Conservation (phyloP, 2,113 vertebrate species). For the Chelonoidis abingdonii region DNA sequence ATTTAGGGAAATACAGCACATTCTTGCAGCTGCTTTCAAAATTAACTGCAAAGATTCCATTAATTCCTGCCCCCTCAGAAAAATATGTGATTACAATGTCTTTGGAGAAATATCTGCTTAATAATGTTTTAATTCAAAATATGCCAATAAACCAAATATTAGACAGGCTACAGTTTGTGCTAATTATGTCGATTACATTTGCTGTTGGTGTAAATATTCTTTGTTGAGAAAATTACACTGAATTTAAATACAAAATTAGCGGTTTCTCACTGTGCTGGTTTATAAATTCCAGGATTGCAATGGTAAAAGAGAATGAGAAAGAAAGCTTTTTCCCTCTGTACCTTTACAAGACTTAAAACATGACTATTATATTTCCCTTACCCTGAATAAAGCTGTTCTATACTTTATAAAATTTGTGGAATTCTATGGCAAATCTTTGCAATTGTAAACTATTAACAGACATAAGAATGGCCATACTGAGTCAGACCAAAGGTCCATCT, state of each 20-base stretch:
- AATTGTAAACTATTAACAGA: not conserved
- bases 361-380: not conserved
- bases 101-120: slow-evolving; percentile 56
- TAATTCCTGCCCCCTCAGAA: slow-evolving; percentile 54
- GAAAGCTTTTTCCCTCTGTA: not conserved
- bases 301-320: slow-evolving; percentile 35
- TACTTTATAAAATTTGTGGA: not conserved
- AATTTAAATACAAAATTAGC: slow-evolving; percentile 59
- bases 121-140: slow-evolving; percentile 68
- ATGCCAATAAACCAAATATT: slow-evolving; percentile 62
- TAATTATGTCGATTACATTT: slow-evolving; percentile 55
- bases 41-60: slow-evolving; percentile 71
- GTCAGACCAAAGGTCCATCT: no score
- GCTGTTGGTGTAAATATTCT: slow-evolving; percentile 59
- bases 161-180: slow-evolving; percentile 50
- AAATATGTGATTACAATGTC: slow-evolving; percentile 57
- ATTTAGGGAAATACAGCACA: slow-evolving; percentile 46
- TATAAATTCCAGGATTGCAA: slow-evolving; percentile 32
- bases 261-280: slow-evolving; percentile 31
- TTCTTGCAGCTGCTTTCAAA: slow-evolving; percentile 65
- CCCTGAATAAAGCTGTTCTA: not conserved
- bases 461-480: no score
- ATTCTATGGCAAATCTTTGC: not conserved
- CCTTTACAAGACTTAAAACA: slow-evolving; percentile 3
- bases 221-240: slow-evolving; percentile 20